Evolutionary conservation across 2,797 vertebrate genomes (phyloP).

Genomic region (Lophura swinhoii): DNA sequence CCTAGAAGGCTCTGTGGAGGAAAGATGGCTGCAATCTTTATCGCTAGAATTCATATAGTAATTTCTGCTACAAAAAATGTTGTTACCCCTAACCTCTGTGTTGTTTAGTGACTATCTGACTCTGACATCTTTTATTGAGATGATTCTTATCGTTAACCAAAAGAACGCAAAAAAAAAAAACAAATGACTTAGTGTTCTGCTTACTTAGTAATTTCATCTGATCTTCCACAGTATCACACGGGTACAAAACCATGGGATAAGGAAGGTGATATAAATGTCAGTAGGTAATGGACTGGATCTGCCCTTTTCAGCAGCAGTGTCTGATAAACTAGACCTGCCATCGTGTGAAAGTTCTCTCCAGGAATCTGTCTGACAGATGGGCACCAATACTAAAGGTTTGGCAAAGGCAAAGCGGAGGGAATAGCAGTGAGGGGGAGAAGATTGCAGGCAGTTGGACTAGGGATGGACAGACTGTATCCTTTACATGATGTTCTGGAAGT

Average conservation of each 20-base stretch:
- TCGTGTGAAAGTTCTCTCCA: not conserved
- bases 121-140: not conserved
- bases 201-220: not conserved
- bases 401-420: not conserved
- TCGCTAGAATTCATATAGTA: not conserved
- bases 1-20: not conserved
- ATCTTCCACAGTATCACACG: not conserved
- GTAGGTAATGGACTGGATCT: not conserved
- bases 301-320: not conserved
- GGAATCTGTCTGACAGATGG: constrained; percentile 5
- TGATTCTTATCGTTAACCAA: not conserved
- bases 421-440: not conserved
- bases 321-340: not conserved
- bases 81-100: not conserved
- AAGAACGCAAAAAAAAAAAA: not conserved
- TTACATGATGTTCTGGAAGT: constrained; percentile 4
- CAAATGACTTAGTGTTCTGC: not conserved
- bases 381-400: rapidly evolving
- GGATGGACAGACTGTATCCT: not conserved
- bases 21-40: not conserved
- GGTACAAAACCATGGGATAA: not conserved
- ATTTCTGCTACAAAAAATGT: not conserved
- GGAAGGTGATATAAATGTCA: not conserved
- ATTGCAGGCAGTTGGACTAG: not conserved
- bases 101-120: not conserved